A percentile compares a stretch with the other conserved stretches of the same genome.
Evolutionary conservation across 2,113 vertebrate genomes (phyloP).

Genomic region (Rhabdomys dilectus): DNA sequence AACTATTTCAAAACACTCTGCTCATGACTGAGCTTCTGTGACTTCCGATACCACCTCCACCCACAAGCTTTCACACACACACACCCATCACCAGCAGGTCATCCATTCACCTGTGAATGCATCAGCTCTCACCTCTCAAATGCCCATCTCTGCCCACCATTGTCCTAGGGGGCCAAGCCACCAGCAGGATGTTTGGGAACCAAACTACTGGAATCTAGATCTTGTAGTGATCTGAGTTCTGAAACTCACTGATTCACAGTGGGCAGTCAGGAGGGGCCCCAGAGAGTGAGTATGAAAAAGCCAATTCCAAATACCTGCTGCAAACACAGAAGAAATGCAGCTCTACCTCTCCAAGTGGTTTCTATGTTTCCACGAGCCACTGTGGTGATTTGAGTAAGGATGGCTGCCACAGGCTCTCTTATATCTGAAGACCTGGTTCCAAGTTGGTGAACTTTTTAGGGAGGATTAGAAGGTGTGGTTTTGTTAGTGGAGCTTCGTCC

Average conservation of each 20-base stretch:
- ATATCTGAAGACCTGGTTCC: not conserved
- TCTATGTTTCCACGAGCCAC: not conserved
- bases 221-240: slow-evolving; percentile 72
- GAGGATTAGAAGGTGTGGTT: not conserved
- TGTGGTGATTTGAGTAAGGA: too few species aligned
- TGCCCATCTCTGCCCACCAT: not conserved
- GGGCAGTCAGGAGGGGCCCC: slow-evolving; percentile 75
- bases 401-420: not conserved
- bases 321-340: slow-evolving; percentile 71
- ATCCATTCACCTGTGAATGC: not conserved
- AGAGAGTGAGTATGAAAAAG: slow-evolving; percentile 72
- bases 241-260: slow-evolving; percentile 52
- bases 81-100: too few species aligned
- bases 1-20: not conserved
- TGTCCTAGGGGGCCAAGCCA: not conserved
- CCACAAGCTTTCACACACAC: not conserved
- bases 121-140: not conserved
- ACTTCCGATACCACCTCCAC: too few species aligned
- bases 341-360: slow-evolving; percentile 65
- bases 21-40: not conserved
- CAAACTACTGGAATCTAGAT: not conserved
- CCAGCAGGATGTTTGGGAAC: not conserved
- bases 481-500: not conserved
- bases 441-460: not conserved
- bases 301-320: slow-evolving; percentile 81